These are phyloP conservation scores for Lochmaea crataegi DNA, from an alignment of 2,888 invertebrate genomes.

Conservation along the genomic window DNA sequence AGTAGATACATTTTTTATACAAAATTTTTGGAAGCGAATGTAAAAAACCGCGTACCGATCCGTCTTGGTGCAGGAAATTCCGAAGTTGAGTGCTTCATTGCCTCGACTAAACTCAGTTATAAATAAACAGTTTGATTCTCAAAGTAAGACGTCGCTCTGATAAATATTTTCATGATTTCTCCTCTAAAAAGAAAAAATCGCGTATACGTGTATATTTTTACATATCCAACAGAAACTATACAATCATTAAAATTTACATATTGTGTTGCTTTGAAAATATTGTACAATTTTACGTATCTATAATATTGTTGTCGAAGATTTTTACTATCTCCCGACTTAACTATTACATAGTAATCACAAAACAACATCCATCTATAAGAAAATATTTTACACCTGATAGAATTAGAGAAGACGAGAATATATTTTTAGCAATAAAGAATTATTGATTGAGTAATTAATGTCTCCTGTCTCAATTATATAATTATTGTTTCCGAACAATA, in stretches of 20 bases:
- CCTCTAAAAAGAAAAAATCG: conserved; percentile 47
- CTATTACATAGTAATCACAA: conserved; percentile 59
- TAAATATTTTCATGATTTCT: conserved; percentile 38
- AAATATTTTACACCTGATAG: conserved; percentile 61
- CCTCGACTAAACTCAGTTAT: conserved; percentile 20
- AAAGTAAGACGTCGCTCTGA: conserved; percentile 23
- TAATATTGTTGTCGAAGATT: conserved; percentile 57
- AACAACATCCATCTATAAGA: conserved; percentile 61
- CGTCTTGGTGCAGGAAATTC: no score
- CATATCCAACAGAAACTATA: conserved; percentile 56
- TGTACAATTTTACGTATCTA: conserved; percentile 67
- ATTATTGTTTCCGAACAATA: no score
- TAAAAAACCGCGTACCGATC: no score
- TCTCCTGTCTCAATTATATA: conserved; percentile 15
- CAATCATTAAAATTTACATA: conserved; percentile 56
- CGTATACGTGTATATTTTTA: conserved; percentile 61
- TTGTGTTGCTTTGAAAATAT: conserved; percentile 59
- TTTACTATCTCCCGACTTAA: conserved; percentile 47
- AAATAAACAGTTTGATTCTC: conserved; percentile 26
- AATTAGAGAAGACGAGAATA: conserved; percentile 48
- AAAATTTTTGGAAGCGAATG: no score
- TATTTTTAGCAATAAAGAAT: conserved; percentile 29
- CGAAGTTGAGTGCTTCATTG: no score
- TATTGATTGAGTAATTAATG: conserved; percentile 19
- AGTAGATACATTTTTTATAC: no score